A percentile compares a stretch with the other conserved stretches of the same genome.
These are phyloP conservation scores for Euphonia xanthogaster DNA, from an alignment of 2,797 vertebrate genomes.

Conservation along the genomic window DNA sequence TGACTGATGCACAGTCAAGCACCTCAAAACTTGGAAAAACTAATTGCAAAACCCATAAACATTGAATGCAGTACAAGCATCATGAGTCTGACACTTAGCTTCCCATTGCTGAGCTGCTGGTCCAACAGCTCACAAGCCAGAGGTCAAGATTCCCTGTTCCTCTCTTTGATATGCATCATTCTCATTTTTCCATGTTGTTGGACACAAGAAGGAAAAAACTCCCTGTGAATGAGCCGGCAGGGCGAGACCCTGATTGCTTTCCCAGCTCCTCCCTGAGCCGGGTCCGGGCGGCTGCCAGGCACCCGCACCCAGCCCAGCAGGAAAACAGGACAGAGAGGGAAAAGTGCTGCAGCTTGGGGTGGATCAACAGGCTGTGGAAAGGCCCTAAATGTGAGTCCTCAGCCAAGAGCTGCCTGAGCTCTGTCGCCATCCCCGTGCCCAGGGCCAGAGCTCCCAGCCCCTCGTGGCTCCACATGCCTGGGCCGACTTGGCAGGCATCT, in stretches of 20 bases:
- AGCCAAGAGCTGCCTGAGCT: background rate
- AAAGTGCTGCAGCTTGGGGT: background rate
- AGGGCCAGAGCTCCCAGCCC: background rate
- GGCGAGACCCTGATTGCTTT: background rate
- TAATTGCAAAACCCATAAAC: background rate
- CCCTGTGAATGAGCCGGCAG: background rate
- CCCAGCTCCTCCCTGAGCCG: background rate
- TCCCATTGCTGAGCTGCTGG: background rate
- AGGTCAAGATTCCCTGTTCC: background rate
- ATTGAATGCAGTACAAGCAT: background rate
- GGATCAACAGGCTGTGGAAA: rapidly evolving
- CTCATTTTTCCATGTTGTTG: background rate
- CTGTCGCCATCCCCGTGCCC: rapidly evolving
- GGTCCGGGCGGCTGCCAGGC: background rate
- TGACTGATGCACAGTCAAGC: background rate
- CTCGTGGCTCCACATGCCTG: background rate
- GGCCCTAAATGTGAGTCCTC: rapidly evolving
- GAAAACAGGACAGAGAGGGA: background rate
- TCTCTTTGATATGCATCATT: background rate
- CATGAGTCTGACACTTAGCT: background rate
- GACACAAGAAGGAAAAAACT: background rate
- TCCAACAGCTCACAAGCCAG: slow-evolving; percentile 2
- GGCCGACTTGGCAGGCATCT: background rate
- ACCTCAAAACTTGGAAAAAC: background rate
- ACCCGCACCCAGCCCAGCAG: background rate